A percentile compares a stretch with the other conserved stretches of the same genome.
These are phyloP conservation scores for Alethe castanea DNA, from an alignment of 2,113 vertebrate genomes.

Conservation along the genomic window DNA sequence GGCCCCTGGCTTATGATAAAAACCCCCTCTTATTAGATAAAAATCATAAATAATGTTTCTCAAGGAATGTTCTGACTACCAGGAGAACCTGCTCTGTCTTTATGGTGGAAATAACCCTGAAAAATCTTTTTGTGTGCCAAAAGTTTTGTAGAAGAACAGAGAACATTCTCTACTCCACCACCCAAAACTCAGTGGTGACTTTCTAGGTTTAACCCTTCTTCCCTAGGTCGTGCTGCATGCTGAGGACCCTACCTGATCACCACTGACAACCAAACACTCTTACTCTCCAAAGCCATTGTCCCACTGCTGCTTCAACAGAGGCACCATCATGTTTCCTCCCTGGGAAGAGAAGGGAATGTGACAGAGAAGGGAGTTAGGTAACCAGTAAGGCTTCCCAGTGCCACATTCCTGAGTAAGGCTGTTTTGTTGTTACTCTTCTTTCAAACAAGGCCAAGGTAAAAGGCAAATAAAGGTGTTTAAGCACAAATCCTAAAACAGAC, in stretches of 20 bases:
- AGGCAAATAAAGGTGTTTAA: neutral
- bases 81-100: neutral
- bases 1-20: neutral
- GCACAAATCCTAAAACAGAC: neutral
- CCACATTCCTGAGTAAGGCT: neutral
- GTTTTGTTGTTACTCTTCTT: neutral
- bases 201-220: neutral
- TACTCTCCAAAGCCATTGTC: neutral
- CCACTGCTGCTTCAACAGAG: neutral
- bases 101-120: neutral
- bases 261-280: neutral
- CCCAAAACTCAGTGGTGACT: neutral
- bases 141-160: neutral
- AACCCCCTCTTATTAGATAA: neutral
- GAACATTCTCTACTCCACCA: neutral
- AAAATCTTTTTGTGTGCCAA: neutral
- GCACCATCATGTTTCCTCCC: neutral
- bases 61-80: neutral
- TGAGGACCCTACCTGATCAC: neutral
- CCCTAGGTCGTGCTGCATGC: neutral
- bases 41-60: neutral
- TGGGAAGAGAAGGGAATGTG: neutral
- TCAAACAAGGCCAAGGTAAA: neutral
- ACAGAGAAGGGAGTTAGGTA: neutral
- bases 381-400: neutral